Base-by-base conservation (phyloP, 2,797 vertebrate species). In the Propithecus deckenii region DNA sequence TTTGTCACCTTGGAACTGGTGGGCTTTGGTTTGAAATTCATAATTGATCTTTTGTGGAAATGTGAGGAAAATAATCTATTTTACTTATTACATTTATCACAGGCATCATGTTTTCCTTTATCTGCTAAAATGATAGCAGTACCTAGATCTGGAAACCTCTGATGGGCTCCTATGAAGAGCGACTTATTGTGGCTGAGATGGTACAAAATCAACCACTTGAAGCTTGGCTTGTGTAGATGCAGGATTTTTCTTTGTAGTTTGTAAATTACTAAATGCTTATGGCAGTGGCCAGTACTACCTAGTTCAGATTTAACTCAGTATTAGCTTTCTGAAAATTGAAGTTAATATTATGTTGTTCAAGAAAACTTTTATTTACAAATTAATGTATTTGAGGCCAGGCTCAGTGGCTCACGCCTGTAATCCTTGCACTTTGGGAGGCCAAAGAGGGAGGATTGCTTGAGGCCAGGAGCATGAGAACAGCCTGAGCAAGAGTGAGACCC, bases 261-360 rank as follows among this genome's bases (percentile, higher is more conserved):
- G 10, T 93, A 57, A 95, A 72, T 94, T 95, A 41, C 57, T 71
- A 30, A 86, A 76, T 81, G 17, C 18, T 95, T 93, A 48, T 80
- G 75, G 67, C 18, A 69, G 22, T 91, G 86, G 13, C 43, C 55
- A n/a, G 3, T 88, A 76, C 46, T 65, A 22, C 43, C 83, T 94
- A 48, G 22, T 93, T 94, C 28, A 86, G 38, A 65, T 78, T 65
- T 93, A 88, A 61, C 28, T 93, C 72, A 91, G 65, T 79, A 57
- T 91, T 88, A 41, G 5, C 80, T 95, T 93, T 96, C 84, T 95
- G 43, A 91, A 96, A 96, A 85, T 71, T 85, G 46, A 89, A 92
- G 30, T 90, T 96, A 86, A 50, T 92, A 84, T 52, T 87, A 57
- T n/a, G 43, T 96, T 96, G 57, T 28, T 85, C 15, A 86, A n/a